Conservation (phyloP, 2,113 vertebrate species). For the Dolichotis patagonum region DNA sequence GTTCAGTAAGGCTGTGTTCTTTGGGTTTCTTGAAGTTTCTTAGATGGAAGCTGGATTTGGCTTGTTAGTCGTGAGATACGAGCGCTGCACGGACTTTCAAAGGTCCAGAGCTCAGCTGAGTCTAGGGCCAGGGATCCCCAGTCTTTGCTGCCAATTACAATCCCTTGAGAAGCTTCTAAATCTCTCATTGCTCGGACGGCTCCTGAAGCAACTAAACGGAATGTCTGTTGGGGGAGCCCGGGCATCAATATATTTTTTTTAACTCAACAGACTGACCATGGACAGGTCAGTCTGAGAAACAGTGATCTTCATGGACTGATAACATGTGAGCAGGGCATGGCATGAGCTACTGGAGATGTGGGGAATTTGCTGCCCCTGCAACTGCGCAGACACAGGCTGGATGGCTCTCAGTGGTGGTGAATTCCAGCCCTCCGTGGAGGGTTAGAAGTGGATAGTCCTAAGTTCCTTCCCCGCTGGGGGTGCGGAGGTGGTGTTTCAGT, state of each 20-base stretch:
- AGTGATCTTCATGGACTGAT: neutral
- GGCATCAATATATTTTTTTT: neutral
- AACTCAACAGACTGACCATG: neutral
- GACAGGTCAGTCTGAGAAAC: neutral
- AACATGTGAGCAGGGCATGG: neutral
- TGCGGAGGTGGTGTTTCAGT: neutral
- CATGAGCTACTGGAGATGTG: neutral
- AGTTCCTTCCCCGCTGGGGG: neutral
- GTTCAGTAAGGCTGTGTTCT: neutral
- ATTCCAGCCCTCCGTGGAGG: neutral
- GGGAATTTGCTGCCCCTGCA: too few species aligned
- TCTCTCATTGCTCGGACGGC: neutral
- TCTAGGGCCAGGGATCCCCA: neutral
- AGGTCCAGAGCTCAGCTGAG: neutral
- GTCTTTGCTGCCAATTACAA: neutral
- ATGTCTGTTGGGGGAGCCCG: neutral
- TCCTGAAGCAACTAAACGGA: neutral
- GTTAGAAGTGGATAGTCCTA: neutral
- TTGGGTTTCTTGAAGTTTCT: neutral
- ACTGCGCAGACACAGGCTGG: neutral
- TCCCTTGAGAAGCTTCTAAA: neutral
- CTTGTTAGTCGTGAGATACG: neutral
- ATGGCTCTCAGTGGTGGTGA: neutral
- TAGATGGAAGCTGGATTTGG: neutral
- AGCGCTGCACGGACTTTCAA: accelerated